These are phyloP conservation scores for Polietes domitor DNA, from an alignment of 2,888 invertebrate genomes.

Conservation along the genomic window DNA sequence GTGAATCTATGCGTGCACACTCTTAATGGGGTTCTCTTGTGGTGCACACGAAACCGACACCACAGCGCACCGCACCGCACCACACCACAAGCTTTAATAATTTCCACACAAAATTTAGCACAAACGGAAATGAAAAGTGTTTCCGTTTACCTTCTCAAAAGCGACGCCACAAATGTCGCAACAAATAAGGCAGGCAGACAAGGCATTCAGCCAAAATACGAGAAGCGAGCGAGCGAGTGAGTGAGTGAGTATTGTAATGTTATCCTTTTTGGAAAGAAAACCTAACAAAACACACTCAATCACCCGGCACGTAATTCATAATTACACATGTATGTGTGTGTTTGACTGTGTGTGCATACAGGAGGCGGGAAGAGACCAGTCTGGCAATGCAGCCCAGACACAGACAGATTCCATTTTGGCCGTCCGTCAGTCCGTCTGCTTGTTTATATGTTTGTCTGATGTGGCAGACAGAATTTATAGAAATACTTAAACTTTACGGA, in stretches of 20 bases:
- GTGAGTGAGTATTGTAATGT: slow-evolving; percentile 37
- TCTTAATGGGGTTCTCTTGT: slow-evolving; percentile 1
- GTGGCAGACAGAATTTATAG: slow-evolving; percentile 23
- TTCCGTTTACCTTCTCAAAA: slow-evolving; percentile 49
- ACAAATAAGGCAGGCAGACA: slow-evolving; percentile 27
- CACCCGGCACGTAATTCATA: slow-evolving; percentile 45
- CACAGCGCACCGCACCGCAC: background rate
- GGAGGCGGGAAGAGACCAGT: slow-evolving; percentile 13
- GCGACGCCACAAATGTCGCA: slow-evolving; percentile 44
- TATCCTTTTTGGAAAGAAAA: slow-evolving; percentile 36
- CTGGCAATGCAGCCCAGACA: slow-evolving; percentile 26
- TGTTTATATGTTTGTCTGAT: background rate
- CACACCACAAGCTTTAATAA: slow-evolving; percentile 25
- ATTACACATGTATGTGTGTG: slow-evolving; percentile 22
- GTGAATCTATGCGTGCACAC: background rate
- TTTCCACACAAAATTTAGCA: slow-evolving; percentile 43
- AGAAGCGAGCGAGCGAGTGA: no score
- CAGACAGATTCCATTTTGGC: slow-evolving; percentile 8
- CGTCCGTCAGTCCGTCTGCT: background rate
- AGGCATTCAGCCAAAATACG: slow-evolving; percentile 23
- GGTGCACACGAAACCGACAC: background rate
- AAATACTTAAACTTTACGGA: slow-evolving; percentile 43
- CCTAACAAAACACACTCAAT: slow-evolving; percentile 31
- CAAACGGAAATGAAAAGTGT: slow-evolving; percentile 53
- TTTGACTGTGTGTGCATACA: background rate